Conservation (phyloP, 2,113 vertebrate genomes). For the Steatornis caripensis region DNA sequence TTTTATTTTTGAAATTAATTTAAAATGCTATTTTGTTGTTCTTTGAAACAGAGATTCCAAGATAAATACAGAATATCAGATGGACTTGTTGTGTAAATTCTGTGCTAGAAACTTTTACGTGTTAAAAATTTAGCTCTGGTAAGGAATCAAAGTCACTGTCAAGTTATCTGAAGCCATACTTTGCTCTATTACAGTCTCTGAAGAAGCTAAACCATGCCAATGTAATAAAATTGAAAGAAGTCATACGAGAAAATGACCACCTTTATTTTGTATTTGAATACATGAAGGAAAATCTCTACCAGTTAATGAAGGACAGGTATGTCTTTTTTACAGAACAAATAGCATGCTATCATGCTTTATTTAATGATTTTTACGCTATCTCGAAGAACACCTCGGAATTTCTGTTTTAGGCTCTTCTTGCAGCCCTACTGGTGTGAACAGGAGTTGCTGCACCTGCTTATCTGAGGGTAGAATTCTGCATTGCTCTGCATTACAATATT, state of each 20-base stretch:
- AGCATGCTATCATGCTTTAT: neutral
- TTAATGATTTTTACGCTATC: neutral
- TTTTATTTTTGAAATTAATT: neutral
- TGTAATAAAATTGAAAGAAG: slow-evolving; percentile 96
- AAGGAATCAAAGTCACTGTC: neutral
- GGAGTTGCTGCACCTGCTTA: neutral
- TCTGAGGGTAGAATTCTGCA: neutral
- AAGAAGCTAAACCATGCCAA: slow-evolving; percentile 98
- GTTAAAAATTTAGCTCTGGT: neutral
- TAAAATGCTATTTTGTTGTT: neutral
- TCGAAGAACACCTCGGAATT: neutral
- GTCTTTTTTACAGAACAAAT: neutral
- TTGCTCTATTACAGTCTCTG: slow-evolving; percentile 81
- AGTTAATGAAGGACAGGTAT: slow-evolving; percentile 98
- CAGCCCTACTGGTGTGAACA: neutral
- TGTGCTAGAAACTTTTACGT: neutral
- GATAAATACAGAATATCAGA: neutral
- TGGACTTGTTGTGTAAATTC: neutral
- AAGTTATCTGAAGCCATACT: neutral
- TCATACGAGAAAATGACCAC: slow-evolving; percentile 96
- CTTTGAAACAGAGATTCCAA: neutral
- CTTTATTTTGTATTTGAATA: slow-evolving; percentile 99
- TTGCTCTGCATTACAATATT: neutral
- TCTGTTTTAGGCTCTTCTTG: neutral
- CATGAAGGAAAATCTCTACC: slow-evolving; percentile 99